phyloP scores from a whole-genome alignment of 2,113 vertebrate species.

The Oncorhynchus gorbuscha region DNA sequence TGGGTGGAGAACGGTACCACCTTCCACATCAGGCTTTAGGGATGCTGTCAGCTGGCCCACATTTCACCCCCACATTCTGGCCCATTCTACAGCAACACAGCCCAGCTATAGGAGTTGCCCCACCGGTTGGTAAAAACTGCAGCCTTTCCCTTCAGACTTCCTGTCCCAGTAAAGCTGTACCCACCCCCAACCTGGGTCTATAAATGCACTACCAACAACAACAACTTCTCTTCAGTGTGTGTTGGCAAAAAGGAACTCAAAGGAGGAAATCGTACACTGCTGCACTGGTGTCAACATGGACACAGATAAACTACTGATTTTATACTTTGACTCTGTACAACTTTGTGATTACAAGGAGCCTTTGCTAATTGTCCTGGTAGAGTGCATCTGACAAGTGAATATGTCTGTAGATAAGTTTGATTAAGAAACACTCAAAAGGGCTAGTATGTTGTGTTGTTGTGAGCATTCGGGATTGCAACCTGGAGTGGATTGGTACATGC shows the following conservation, averaged over 20 bases:
- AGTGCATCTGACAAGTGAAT: too few species aligned
- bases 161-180: conserved; percentile 44
- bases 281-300: neutral
- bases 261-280: neutral
- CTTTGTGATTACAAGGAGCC: too few species aligned
- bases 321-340: neutral
- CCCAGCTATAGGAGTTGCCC: conserved; percentile 37
- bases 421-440: too few species aligned
- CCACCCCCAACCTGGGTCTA: conserved; percentile 56
- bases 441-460: too few species aligned
- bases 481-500: too few species aligned
- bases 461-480: too few species aligned
- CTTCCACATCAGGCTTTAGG: conserved; percentile 50
- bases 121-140: conserved; percentile 49
- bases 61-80: conserved; percentile 62
- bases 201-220: conserved; percentile 24
- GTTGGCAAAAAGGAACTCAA: neutral
- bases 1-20: conserved; percentile 47
- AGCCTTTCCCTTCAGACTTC: conserved; percentile 57
- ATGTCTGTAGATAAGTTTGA: too few species aligned
- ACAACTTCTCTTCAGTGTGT: neutral
- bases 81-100: conserved; percentile 65
- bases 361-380: too few species aligned
- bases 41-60: conserved; percentile 57
- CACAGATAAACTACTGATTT: neutral